phyloP scores from a whole-genome alignment of 2,888 invertebrate genomes.

The Sphecodes monilicornis region DNA sequence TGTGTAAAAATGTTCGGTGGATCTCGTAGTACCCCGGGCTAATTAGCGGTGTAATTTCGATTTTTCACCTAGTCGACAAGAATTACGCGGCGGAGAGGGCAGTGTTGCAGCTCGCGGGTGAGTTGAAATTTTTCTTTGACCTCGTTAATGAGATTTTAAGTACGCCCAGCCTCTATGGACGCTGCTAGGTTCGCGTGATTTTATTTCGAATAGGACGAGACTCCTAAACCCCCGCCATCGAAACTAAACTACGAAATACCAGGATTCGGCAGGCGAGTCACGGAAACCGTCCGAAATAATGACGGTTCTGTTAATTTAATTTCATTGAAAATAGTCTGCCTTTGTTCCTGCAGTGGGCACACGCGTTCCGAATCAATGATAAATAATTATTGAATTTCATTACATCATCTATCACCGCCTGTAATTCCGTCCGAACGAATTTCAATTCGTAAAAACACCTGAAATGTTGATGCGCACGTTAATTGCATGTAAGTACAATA shows the following conservation, averaged over 20 bases:
- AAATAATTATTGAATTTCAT: not conserved
- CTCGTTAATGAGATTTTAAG: conserved; percentile 56
- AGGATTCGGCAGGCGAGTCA: not conserved
- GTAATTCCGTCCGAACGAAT: not conserved
- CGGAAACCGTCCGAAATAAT: not conserved
- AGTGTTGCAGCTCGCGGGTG: conserved; percentile 41
- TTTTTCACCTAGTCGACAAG: conserved; percentile 24
- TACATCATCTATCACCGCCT: not conserved
- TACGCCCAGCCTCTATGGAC: conserved; percentile 14
- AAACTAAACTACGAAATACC: not conserved
- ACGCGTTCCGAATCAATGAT: not conserved
- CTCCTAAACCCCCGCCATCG: not conserved
- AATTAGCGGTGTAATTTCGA: conserved; percentile 54
- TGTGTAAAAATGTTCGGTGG: not conserved
- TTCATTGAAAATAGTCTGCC: not conserved
- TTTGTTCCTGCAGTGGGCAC: not conserved
- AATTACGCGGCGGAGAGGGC: conserved; percentile 2
- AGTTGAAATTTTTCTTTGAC: conserved; percentile 58
- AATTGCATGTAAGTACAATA: not conserved
- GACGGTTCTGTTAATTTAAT: not conserved
- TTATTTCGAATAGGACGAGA: conserved; percentile 9
- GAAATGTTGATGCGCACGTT: not conserved
- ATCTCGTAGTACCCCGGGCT: conserved; percentile 6
- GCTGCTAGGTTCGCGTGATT: conserved; percentile 13
- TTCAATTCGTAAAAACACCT: not conserved